phyloP scores from a whole-genome alignment of 2,113 vertebrate genomes.

The Motacilla tschutschensis region DNA sequence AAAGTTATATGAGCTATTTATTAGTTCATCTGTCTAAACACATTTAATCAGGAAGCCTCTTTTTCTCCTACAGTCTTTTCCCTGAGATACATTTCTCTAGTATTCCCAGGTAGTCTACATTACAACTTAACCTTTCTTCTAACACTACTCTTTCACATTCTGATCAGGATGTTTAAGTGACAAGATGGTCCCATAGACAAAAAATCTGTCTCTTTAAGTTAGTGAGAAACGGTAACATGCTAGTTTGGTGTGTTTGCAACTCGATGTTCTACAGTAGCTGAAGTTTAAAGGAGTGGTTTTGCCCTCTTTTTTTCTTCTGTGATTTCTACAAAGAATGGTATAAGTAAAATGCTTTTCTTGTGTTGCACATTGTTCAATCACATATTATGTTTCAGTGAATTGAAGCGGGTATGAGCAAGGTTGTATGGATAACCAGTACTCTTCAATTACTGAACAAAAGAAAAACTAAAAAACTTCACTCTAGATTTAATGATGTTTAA shows the following conservation, averaged over 20 bases:
- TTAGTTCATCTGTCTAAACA: fast-evolving
- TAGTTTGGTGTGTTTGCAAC: background rate
- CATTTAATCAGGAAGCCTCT: background rate
- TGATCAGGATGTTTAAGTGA: background rate
- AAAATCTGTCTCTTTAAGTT: background rate
- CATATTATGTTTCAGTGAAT: background rate
- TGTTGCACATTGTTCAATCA: background rate
- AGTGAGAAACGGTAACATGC: background rate
- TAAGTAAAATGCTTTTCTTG: background rate
- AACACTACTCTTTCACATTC: background rate
- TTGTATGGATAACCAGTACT: background rate
- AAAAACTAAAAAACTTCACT: background rate
- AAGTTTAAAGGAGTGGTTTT: background rate
- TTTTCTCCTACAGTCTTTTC: background rate
- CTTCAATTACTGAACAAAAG: background rate
- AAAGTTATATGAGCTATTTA: background rate
- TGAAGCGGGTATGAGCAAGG: background rate
- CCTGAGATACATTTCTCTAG: background rate
- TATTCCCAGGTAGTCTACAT: background rate
- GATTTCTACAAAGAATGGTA: background rate
- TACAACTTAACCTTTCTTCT: background rate
- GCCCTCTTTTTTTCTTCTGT: background rate
- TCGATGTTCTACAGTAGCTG: background rate
- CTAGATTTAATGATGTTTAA: background rate
- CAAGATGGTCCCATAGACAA: background rate